Evolutionary conservation across 2,797 vertebrate species (phyloP).

Genomic region (Cheirogaleus major): DNA sequence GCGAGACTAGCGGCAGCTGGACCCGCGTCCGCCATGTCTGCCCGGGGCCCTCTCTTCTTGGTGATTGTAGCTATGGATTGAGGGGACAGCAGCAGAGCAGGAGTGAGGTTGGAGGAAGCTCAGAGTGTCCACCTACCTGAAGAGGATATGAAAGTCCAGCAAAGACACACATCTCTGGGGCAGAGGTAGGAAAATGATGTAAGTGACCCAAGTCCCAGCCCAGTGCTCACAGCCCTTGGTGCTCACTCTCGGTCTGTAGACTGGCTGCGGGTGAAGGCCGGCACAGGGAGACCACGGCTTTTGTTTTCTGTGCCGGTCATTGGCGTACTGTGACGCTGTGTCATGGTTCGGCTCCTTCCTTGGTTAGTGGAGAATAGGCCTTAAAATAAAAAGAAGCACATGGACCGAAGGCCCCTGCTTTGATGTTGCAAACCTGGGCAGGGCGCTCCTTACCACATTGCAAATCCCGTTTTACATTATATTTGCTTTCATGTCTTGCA

Average conservation of each 20-base stretch:
- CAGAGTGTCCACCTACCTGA: background rate
- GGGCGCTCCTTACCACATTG: background rate
- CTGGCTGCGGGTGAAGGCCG: background rate
- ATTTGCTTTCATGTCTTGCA: background rate
- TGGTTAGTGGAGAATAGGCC: background rate
- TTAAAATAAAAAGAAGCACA: background rate
- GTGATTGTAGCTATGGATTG: background rate
- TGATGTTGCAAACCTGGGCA: background rate
- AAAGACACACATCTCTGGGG: background rate
- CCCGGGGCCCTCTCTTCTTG: background rate
- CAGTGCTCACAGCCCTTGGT: too few relatives aligned
- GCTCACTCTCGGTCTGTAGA: background rate
- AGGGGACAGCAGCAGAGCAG: background rate
- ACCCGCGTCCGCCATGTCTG: too few relatives aligned
- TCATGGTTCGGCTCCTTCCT: background rate
- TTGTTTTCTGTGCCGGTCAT: background rate
- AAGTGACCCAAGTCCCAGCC: background rate
- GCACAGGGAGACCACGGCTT: background rate
- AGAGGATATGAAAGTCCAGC: background rate
- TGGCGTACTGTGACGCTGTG: background rate
- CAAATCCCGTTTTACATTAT: background rate
- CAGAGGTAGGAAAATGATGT: background rate
- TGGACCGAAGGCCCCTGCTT: rapidly evolving
- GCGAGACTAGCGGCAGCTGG: background rate
- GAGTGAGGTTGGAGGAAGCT: background rate